Conservation (phyloP, 2,888 invertebrate genomes). For the Resseliella maxima region DNA sequence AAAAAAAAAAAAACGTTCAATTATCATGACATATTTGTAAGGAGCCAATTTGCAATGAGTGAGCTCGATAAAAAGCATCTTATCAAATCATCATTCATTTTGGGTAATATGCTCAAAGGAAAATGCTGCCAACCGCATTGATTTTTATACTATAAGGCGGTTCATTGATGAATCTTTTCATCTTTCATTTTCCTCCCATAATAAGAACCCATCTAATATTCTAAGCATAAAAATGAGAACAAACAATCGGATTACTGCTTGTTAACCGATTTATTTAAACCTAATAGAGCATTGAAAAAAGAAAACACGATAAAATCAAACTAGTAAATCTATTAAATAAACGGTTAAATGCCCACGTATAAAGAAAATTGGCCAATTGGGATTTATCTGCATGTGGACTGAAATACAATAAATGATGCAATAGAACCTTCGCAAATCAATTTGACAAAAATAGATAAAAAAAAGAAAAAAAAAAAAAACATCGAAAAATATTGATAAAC, state of each 20-base stretch:
- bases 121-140: neutral
- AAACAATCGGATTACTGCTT: neutral
- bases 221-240: neutral
- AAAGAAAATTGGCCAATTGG: neutral
- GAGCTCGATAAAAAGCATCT: neutral
- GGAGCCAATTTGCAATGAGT: neutral
- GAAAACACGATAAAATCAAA: too few relatives aligned
- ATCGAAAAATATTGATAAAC: neutral
- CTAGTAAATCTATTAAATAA: conserved; percentile 11
- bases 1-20: neutral
- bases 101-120: neutral
- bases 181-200: neutral
- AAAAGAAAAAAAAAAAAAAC: neutral
- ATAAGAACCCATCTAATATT: neutral
- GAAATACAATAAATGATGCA: neutral
- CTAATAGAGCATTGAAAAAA: neutral
- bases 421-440: neutral
- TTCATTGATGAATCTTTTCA: neutral
- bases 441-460: neutral
- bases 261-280: neutral
- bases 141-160: neutral
- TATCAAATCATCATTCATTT: neutral
- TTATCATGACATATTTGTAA: neutral
- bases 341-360: neutral
- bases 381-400: neutral